Evolutionary conservation across 2,888 invertebrate genomes (phyloP).

Genomic region (Oxycera nigricornis): DNA sequence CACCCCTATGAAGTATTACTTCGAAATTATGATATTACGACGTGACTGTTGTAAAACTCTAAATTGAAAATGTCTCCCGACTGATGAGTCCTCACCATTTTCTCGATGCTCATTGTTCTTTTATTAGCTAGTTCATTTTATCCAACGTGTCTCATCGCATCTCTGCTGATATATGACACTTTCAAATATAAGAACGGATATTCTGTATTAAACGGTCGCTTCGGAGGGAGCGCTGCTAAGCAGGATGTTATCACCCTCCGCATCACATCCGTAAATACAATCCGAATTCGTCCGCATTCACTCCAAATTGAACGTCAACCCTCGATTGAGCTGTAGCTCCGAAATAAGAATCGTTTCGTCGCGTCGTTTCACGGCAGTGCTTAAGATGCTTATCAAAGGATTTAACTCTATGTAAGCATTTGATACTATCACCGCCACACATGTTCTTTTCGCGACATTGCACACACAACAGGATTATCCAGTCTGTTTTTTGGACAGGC

Average conservation of each 20-base stretch:
- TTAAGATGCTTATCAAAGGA: slow-evolving; percentile 29
- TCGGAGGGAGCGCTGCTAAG: background rate
- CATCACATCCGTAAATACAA: slow-evolving; percentile 3
- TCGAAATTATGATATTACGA: too few relatives aligned
- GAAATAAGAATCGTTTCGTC: background rate
- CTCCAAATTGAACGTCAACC: background rate
- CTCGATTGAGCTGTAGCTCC: slow-evolving; percentile 13
- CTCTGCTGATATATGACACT: slow-evolving; percentile 11
- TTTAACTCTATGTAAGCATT: slow-evolving; percentile 39
- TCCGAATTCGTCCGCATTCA: background rate
- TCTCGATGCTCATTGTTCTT: too few relatives aligned
- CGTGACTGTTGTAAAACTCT: too few relatives aligned
- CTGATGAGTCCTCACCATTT: too few relatives aligned
- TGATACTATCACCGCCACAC: slow-evolving; percentile 35
- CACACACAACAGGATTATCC: slow-evolving; percentile 36
- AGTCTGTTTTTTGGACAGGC: slow-evolving; percentile 3
- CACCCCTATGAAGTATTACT: too few relatives aligned
- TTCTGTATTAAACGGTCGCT: background rate
- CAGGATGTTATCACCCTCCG: slow-evolving; percentile 11
- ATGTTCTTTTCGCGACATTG: slow-evolving; percentile 33
- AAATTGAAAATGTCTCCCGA: too few relatives aligned
- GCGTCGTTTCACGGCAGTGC: slow-evolving; percentile 19
- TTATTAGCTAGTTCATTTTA: slow-evolving; percentile 9
- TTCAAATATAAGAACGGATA: slow-evolving; percentile 9
- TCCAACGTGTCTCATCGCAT: background rate